Evolutionary conservation across 2,113 vertebrate genomes (phyloP), one percentile per base, ranked within the genome.

Genomic region (Cettia cetti): DNA sequence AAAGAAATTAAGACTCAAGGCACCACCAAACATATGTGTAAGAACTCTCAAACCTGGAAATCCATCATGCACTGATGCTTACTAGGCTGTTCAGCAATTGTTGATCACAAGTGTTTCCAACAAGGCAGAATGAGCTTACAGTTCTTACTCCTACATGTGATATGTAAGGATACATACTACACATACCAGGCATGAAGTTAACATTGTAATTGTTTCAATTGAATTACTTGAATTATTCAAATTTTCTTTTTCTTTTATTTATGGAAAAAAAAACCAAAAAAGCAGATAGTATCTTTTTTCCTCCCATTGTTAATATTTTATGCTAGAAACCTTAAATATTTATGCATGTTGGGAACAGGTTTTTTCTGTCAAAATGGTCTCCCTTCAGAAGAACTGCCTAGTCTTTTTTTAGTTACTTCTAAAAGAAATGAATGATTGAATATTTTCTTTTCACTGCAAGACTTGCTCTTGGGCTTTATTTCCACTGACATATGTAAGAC

Each of bases 91-190:
- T 93, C 56, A 75, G 33, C 56, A 91, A 15, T 52, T 31, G 24
- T 85, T 76, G 70, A 64, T n/a, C 26, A 12, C 17, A 57, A 52
- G 15, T 26, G 3, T 12, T 80, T 80, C 59, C 64, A 80, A 31
- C 7, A 75, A 61, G 20, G 40, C 28, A 68, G 23, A 64, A 76
- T 12, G 5, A 90, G 11, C 2, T 79, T 63, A 61, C 13, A 42
- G 27, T 13, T n/a, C 31, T 79, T 53, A 60, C 2, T 5, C 13
- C 30, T 59, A 68, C 6, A 3, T 17, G 22, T 28, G 16, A 63
- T 21, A 61, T 0, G 0, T 45, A 45, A 78, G 9, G 17, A 81
- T 24, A 61, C 5, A 47, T 18, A 40, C 0, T 0, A 60, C 49
- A 85, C 6, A 49, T 82, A 50, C 18, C 6, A 82, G 69, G 2